Evolutionary conservation across 1,140 invertebrate genomes (phyloP), one percentile per base, ranked within the genome.

Genomic region (Drosophila ananassae): DNA sequence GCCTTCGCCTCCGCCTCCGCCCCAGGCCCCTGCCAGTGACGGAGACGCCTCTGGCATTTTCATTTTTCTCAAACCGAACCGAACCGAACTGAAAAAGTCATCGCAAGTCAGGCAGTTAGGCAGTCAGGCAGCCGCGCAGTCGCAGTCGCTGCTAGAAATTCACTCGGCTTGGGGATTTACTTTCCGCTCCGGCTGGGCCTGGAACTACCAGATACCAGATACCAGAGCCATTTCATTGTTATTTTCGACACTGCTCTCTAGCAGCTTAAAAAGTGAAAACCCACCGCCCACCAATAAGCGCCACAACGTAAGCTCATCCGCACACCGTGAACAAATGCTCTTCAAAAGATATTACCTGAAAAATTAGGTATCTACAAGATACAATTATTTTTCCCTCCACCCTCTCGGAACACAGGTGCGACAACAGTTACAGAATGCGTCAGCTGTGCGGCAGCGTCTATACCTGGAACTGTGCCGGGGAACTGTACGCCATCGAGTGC

Each of bases 401-500:
- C 17, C 41, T 21, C n/a, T 17, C 17, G 17, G 41, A n/a, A 1
- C 13, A 46, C 41, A 46, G 41, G 41, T 46, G 41, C 8, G 8
- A 10, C 9, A 8, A 10, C 32, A 46, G 25, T 5, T 2, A 21
- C 2, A 47, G 25, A 25, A 74, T 64, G 61, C 84, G 79, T 8
- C 61, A 82, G 24, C 66, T 58, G 51, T 91, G 84, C 51, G 90
- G 89, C 52, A 84, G 73, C 7, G 75, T 91, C 3, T 91, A 81
- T 56, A 83, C 90, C 37, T 91, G 84, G 89, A 75, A 89, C 41
- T 89, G 81, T 60, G 81, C 79, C 21, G 84, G 84, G 9, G 81
- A 91, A 46, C 71, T 89, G 4, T 91, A 90, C 53, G 81, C 71
- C 25, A 77, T 91, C 56, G 89, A 90, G 72, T 91, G 90, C 48